Evolutionary conservation across 2,113 vertebrate species (phyloP).

Genomic region (Sinosuthora webbiana): DNA sequence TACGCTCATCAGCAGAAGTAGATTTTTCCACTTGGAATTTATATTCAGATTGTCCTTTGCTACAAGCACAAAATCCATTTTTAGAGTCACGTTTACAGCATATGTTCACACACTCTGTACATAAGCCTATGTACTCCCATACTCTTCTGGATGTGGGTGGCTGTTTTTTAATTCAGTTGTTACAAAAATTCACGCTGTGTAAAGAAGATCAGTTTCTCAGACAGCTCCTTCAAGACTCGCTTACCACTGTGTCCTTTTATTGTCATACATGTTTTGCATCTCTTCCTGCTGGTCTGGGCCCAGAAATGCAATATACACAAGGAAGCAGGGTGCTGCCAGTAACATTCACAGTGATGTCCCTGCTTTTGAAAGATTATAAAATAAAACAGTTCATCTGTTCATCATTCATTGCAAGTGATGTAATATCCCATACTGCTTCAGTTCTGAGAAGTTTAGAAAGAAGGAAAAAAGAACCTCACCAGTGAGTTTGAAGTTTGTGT

Average conservation of each 20-base stretch:
- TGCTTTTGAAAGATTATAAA: neutral
- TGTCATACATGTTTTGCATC: neutral
- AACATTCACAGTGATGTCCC: neutral
- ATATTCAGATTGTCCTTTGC: neutral
- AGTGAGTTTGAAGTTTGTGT: neutral
- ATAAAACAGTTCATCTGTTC: neutral
- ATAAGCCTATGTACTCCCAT: neutral
- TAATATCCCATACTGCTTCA: neutral
- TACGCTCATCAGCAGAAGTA: neutral
- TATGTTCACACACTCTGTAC: neutral
- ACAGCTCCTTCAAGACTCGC: neutral
- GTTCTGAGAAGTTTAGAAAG: neutral
- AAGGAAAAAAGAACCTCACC: neutral
- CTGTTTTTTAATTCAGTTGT: neutral
- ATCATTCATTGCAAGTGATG: neutral
- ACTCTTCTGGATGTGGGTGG: neutral
- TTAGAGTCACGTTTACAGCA: neutral
- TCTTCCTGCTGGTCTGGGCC: neutral
- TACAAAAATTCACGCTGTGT: neutral
- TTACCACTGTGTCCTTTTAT: neutral
- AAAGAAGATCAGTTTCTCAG: neutral
- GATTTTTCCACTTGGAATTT: neutral
- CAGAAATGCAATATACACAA: neutral
- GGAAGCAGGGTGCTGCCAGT: neutral
- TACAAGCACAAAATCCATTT: neutral